These are phyloP conservation scores for Psephotus haematonotus DNA, from an alignment of 2,113 vertebrate species.

Conservation along the genomic window DNA sequence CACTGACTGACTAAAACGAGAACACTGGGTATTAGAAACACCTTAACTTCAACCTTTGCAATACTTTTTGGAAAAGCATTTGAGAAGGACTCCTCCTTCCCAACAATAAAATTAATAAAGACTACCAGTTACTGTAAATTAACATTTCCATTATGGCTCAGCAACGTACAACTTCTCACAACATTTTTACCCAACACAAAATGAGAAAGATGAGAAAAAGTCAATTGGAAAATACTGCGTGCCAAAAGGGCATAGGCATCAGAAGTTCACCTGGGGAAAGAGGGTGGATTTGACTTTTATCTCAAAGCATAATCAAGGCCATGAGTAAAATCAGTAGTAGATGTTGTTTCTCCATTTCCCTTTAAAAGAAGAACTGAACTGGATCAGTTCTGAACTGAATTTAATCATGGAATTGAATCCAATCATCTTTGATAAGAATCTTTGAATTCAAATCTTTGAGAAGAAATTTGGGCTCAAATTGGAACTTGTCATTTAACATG, in stretches of 20 bases:
- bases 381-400: not conserved
- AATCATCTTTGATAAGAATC: not conserved
- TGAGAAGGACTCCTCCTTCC: not conserved
- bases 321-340: not conserved
- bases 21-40: not conserved
- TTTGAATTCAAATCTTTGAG: not conserved
- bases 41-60: not conserved
- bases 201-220: not conserved
- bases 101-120: not conserved
- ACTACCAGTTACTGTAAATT: not conserved
- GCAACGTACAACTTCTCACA: not conserved
- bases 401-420: not conserved
- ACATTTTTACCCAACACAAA: not conserved
- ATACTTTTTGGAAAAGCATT: not conserved
- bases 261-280: not conserved
- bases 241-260: not conserved
- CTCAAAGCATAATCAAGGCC: not conserved
- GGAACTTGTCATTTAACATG: not conserved
- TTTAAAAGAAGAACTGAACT: not conserved
- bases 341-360: not conserved
- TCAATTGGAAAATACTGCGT: not conserved
- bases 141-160: not conserved
- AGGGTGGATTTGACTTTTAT: not conserved
- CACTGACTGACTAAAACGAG: not conserved
- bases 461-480: not conserved